These are phyloP conservation scores for Chloromyia formosa DNA, from an alignment of 2,888 invertebrate species.

Conservation along the genomic window DNA sequence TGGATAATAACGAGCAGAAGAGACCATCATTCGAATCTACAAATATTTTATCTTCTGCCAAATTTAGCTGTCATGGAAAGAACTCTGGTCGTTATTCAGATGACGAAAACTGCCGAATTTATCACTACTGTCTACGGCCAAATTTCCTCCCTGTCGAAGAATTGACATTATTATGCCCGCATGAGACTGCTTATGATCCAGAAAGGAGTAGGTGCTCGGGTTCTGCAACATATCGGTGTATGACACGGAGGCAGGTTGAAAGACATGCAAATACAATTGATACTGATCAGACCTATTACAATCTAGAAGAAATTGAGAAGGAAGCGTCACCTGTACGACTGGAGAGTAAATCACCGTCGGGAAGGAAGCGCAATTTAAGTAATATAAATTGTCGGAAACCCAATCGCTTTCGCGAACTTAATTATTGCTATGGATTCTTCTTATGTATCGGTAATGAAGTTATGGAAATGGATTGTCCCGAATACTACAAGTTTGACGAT, in stretches of 20 bases:
- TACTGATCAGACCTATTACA: neutral
- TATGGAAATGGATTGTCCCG: conserved; percentile 52
- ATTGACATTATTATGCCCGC: conserved; percentile 49
- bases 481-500: conserved; percentile 52
- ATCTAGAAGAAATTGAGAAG: neutral
- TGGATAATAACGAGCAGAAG: neutral
- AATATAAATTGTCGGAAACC: conserved; percentile 47
- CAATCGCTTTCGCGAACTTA: conserved; percentile 50
- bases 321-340: no score
- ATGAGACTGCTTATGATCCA: conserved; percentile 49
- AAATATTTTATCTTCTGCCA: neutral
- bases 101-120: conserved; percentile 48
- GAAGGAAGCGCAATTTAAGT: neutral
- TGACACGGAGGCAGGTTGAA: neutral
- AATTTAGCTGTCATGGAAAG: conserved; percentile 43
- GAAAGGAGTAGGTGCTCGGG: conserved; percentile 46
- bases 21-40: neutral
- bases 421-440: conserved; percentile 50
- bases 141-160: conserved; percentile 49
- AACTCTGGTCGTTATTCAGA: conserved; percentile 51
- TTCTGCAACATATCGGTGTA: conserved; percentile 47
- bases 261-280: neutral
- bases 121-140: conserved; percentile 50
- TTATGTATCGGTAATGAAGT: conserved; percentile 51
- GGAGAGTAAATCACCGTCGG: neutral